phyloP scores from a whole-genome alignment of 2,888 invertebrate genomes.

The Odontocerum albicorne region DNA sequence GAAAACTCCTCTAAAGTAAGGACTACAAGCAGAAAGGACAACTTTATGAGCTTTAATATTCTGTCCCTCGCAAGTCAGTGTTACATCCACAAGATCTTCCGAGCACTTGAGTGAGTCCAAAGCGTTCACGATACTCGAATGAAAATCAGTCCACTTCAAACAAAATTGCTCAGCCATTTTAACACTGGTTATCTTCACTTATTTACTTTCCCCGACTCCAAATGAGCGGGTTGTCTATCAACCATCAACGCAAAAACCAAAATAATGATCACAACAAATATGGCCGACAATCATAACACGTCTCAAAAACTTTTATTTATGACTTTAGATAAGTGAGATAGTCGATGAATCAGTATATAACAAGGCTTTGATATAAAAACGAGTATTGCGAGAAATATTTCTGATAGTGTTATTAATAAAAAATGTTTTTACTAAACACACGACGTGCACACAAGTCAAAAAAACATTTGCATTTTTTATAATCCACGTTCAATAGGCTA shows the following conservation, averaged over 20 bases:
- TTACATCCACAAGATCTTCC: conserved; percentile 73
- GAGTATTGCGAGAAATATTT: no score
- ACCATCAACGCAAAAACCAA: conserved; percentile 3
- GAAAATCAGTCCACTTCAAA: conserved; percentile 75
- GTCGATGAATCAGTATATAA: no score
- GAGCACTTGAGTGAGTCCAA: conserved; percentile 69
- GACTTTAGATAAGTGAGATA: no score
- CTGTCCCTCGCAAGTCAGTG: conserved; percentile 71
- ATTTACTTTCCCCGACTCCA: no score
- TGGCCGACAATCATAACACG: conserved; percentile 20
- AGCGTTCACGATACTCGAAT: conserved; percentile 68
- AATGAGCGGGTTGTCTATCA: no score
- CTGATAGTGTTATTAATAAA: no score
- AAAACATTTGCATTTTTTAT: no score
- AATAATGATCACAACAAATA: conserved; percentile 22
- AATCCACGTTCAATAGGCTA: no score
- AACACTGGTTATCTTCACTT: background rate
- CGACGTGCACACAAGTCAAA: no score
- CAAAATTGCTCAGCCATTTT: conserved; percentile 69
- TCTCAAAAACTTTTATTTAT: no score
- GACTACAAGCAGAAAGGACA: conserved; percentile 73
- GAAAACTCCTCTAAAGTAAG: conserved; percentile 74
- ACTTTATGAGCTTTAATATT: conserved; percentile 75
- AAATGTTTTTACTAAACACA: no score
- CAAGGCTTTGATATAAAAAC: no score